Conservation (phyloP, 1,140 invertebrate genomes). For the Drosophila parabipectinata region DNA sequence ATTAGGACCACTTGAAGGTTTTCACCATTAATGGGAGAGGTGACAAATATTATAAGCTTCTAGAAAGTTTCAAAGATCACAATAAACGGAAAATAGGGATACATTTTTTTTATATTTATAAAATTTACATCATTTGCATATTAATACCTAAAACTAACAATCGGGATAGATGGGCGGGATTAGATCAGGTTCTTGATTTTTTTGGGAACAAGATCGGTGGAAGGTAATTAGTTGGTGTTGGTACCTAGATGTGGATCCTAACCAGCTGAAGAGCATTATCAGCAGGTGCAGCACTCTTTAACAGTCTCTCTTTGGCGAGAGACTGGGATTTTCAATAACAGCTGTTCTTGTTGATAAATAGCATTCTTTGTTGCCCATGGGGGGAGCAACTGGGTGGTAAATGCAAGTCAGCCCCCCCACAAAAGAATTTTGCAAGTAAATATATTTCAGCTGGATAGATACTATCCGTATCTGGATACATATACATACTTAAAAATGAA, state of each 20-base stretch:
- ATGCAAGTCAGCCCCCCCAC: constrained; percentile 20
- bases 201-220: neutral
- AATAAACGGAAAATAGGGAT: too few relatives aligned
- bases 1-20: constrained; percentile 5
- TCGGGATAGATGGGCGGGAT: too few relatives aligned
- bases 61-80: too few relatives aligned
- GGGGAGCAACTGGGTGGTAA: neutral
- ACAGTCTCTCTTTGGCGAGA: constrained; percentile 8
- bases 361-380: constrained; percentile 23
- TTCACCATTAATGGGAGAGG: neutral
- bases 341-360: constrained; percentile 56
- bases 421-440: constrained; percentile 13
- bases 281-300: constrained; percentile 30
- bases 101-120: too few relatives aligned
- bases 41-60: too few relatives aligned
- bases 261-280: constrained; percentile 7
- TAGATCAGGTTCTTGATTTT: neutral
- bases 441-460: neutral
- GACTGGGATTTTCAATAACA: constrained; percentile 27
- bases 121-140: too few relatives aligned
- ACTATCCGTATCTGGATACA: too few relatives aligned
- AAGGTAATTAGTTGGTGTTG: neutral
- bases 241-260: neutral
- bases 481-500: neutral
- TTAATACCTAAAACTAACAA: too few relatives aligned